A percentile compares a stretch with the other conserved stretches of the same genome.
phyloP scores from a whole-genome alignment of 2,888 invertebrate species.

The Tridacna crocea region DNA sequence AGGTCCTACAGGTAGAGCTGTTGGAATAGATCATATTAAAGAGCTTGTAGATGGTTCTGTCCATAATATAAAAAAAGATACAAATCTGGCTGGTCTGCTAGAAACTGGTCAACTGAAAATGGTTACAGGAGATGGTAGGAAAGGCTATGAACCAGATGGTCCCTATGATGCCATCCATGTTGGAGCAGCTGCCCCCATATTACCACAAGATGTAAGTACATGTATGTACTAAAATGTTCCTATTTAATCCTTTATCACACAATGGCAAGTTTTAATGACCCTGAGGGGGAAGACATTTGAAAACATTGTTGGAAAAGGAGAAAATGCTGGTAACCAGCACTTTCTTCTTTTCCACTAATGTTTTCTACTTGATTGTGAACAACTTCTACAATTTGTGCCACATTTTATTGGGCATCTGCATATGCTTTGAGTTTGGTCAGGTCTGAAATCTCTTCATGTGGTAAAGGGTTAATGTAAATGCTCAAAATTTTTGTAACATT shows the following conservation, averaged over 20 bases:
- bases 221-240: no score
- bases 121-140: constrained; percentile 83
- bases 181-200: constrained; percentile 83
- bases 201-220: constrained; percentile 84
- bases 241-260: background rate
- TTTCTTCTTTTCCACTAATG: background rate
- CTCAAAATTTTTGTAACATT: no score
- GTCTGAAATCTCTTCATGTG: no score
- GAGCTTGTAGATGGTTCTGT: constrained; percentile 87
- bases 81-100: constrained; percentile 66
- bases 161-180: constrained; percentile 85
- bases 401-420: no score
- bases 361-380: no score
- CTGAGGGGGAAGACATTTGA: background rate
- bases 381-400: no score
- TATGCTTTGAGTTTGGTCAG: no score
- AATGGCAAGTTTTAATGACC: background rate
- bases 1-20: constrained; percentile 81
- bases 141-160: constrained; percentile 79
- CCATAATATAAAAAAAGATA: constrained; percentile 88
- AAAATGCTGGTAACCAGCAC: background rate
- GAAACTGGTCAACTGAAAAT: constrained; percentile 79
- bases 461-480: no score
- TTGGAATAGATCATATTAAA: constrained; percentile 84
- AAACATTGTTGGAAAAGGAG: background rate